Evolutionary conservation across 2,888 invertebrate genomes (phyloP).

Genomic region (Melinopterus prodromus): DNA sequence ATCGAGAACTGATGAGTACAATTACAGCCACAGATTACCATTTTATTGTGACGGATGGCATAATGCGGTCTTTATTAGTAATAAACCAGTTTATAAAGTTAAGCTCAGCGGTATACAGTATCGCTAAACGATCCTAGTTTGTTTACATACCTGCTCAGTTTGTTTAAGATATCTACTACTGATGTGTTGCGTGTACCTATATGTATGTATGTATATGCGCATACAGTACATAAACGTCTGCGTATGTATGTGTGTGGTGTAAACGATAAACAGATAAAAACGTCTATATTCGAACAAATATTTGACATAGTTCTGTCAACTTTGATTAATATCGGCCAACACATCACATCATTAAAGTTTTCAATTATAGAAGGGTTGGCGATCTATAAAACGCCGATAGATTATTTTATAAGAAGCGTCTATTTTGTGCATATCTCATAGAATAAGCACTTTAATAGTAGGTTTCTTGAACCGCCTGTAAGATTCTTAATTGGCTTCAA

Average conservation of each 20-base stretch:
- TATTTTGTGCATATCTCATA: too few relatives aligned
- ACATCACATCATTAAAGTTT: conserved; percentile 5
- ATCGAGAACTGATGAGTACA: neutral
- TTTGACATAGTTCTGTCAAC: conserved; percentile 35
- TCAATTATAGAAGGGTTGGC: neutral
- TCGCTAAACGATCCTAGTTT: conserved; percentile 16
- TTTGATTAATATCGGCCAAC: conserved; percentile 27
- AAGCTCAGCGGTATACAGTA: neutral
- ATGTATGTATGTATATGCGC: conserved; percentile 12
- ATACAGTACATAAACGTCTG: neutral
- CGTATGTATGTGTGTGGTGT: conserved; percentile 6
- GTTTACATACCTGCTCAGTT: conserved; percentile 40
- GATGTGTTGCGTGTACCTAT: conserved; percentile 11
- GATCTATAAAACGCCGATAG: neutral
- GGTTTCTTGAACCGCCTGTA: too few relatives aligned
- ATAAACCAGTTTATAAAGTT: conserved; percentile 24
- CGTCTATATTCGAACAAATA: conserved; percentile 37
- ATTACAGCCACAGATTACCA: conserved; percentile 18
- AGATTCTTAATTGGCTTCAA: too few relatives aligned
- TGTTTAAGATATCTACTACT: conserved; percentile 39
- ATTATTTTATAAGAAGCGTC: too few relatives aligned
- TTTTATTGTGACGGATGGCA: conserved; percentile 24
- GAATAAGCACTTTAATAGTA: too few relatives aligned
- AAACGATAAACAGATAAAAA: conserved; percentile 39
- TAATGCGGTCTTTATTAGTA: conserved; percentile 12